Base-by-base conservation (phyloP, 2,113 vertebrate genomes). In the Trichechus manatus region DNA sequence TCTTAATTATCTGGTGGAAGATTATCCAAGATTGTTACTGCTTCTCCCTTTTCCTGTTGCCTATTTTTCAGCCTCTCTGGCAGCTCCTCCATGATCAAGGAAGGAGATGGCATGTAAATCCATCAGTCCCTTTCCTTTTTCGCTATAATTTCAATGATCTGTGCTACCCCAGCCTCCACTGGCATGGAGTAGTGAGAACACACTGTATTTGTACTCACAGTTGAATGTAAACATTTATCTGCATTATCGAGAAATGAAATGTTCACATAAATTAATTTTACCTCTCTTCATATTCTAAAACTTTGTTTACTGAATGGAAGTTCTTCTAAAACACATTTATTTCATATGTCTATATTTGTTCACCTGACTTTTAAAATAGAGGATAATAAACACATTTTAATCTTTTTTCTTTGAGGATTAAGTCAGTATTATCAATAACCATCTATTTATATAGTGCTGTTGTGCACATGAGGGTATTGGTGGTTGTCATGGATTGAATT, bases 61-160 rank as follows among this genome's bases (percentile, higher is more conserved):
- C 94, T 84, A 88, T 83, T 96, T 89, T 75, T 86, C 88, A 96
- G 93, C 53, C 33, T 44, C 53, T 87, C 87, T 85, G 94, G 94
- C 39, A 85, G 44, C 63, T 95, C 25, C 64, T 88, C 36, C 15
- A 39, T 1, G 39, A 83, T 42, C 59, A 93, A 78, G 33, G 53
- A 74, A 75, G 78, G 61, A 39, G n/a, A 64, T 3, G 47, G 47
- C 59, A 59, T 9, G 22, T 13, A 92, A 50, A n/a, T n/a, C 61
- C 59, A 50, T 42, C 56, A 36, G 5, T 61, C 53, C 13, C 39
- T n/a, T 79, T 82, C 31, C 31, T 56, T 22, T 29, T 20, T 59
- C 86, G 64, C 25, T 39, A 19, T 19, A 11, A 61, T 22, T 75
- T 93, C 44, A 50, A 10, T 47, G 27, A 70, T 63, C 33, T 39